Base-by-base conservation (phyloP, 2,113 vertebrate species). In the Brachyhypopomus occidentalis region DNA sequence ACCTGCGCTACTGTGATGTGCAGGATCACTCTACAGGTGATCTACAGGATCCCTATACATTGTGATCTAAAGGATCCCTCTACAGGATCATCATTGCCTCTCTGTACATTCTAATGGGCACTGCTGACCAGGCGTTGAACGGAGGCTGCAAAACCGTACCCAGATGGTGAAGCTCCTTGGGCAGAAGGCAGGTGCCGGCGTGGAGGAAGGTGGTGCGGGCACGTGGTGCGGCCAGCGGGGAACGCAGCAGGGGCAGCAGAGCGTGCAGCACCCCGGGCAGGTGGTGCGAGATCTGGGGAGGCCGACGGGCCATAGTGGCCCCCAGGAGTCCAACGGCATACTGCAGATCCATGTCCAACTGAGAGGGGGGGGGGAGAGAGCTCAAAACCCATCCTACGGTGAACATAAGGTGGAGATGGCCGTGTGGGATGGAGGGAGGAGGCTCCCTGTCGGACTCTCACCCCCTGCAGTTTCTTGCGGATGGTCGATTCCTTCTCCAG, bases 221-320 rank as follows among this genome's bases (percentile, higher is more conserved):
- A 64, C 92, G 92, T 5, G 96, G 96, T 86, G 98, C 96, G 17
- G 97, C 96, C 87, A 99, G 87, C 3, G 98, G 97, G 4, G 98
- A 99, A 11, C 92, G 92, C 23, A 99, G 86, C 80, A 99, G 92
- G 1, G 98, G 97, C 74, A 96, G 90, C 23, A 98, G 94, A 79
- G 90, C 95, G 55, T 95, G 88, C 0, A 98, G 87, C 58, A 97
- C 91, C 38, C 88, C 82, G 0, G 98, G 97, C 73, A 99, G 94
- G 86, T 99, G 96, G 85, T 94, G 93, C 78, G 94, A 95, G 72
- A 98, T 90, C 79, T 94, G 91, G 0, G 93, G 85, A 0, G 96
- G 95, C 72, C 90, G 94, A 83, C 90, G 95, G 83, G 77, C 92
- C 81, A 98, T 83, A 83, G 91, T 80, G 27, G 94, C 87, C 8